Evolutionary conservation across 2,797 vertebrate species (phyloP).

Genomic region (Sebastes iracundus): DNA sequence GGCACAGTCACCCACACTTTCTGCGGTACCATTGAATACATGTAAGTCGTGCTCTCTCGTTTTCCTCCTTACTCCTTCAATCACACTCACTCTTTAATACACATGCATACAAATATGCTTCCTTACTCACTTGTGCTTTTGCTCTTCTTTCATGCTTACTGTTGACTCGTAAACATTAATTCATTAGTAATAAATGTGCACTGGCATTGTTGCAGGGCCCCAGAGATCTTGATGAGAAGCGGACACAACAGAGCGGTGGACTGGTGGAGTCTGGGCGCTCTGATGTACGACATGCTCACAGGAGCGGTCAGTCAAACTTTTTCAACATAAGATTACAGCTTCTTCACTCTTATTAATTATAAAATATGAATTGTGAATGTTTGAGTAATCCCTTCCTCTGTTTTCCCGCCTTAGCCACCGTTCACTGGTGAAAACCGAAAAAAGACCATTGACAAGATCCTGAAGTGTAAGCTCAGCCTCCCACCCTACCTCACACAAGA

Average conservation of each 20-base stretch:
- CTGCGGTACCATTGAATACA: slow-evolving; percentile 99
- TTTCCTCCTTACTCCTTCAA: too few relatives aligned
- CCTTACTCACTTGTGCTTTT: background rate
- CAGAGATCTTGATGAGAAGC: slow-evolving; percentile 98
- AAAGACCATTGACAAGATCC: slow-evolving; percentile 98
- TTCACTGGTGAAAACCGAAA: slow-evolving; percentile 98
- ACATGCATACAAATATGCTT: background rate
- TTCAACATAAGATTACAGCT: background rate
- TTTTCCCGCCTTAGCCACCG: slow-evolving; percentile 83
- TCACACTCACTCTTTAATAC: background rate
- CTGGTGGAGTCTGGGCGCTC: slow-evolving; percentile 99
- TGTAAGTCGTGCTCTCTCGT: slow-evolving; percentile 68
- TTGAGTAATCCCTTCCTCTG: background rate
- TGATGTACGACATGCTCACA: slow-evolving; percentile 99
- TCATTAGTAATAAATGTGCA: background rate
- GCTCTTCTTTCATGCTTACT: too few relatives aligned
- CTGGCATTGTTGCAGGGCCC: slow-evolving; percentile 85
- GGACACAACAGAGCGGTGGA: slow-evolving; percentile 99
- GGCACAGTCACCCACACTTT: slow-evolving; percentile 99
- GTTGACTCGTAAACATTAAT: background rate
- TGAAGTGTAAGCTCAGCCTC: slow-evolving; percentile 98
- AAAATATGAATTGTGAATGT: background rate
- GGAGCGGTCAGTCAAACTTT: slow-evolving; percentile 92
- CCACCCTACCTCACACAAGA: slow-evolving; percentile 99
- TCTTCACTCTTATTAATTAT: background rate